These are phyloP conservation scores for Corythaeola cristata DNA, from an alignment of 2,113 vertebrate genomes.

Conservation along the genomic window DNA sequence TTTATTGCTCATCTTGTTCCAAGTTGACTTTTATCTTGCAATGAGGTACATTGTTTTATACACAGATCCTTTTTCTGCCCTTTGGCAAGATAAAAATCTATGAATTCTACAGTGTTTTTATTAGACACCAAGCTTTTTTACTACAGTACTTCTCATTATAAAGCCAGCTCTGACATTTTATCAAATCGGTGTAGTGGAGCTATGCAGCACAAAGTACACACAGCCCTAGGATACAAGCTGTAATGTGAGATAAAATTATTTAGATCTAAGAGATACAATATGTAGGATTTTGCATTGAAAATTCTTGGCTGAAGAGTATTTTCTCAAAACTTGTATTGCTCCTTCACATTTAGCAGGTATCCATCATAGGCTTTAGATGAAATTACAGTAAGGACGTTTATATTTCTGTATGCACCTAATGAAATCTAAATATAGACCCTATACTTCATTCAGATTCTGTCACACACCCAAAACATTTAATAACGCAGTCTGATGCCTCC, in stretches of 20 bases:
- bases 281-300: not conserved
- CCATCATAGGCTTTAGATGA: not conserved
- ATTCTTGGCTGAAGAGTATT: not conserved
- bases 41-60: not conserved
- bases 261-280: not conserved
- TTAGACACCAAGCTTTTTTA: not conserved
- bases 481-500: not conserved
- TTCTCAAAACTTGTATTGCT: not conserved
- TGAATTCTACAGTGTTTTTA: not conserved
- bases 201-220: not conserved
- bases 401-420: not conserved
- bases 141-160: not conserved
- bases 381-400: not conserved
- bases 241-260: not conserved
- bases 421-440: not conserved
- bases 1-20: not conserved
- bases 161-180: not conserved
- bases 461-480: not conserved
- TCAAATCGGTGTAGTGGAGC: not conserved
- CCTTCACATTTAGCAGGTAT: not conserved
- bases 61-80: not conserved
- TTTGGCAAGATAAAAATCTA: constrained; percentile 13
- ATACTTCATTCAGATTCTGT: not conserved
- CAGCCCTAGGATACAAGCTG: not conserved
- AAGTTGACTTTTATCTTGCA: not conserved